These are phyloP conservation scores for Antedon mediterranea DNA, from an alignment of 53 echinoderm and acorn worm species.

Conservation along the genomic window DNA sequence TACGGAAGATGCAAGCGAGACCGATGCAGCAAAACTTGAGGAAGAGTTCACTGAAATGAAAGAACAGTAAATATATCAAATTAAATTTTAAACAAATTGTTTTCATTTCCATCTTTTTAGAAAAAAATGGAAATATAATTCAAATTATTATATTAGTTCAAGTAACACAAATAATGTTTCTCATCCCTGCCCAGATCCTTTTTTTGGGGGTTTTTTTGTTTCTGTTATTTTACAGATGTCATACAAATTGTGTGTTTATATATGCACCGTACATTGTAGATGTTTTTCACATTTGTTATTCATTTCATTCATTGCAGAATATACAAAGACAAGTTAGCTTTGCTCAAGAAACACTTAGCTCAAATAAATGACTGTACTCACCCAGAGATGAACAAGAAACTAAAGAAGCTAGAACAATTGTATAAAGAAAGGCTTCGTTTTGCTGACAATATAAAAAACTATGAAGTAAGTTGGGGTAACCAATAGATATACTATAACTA, in stretches of 20 bases:
- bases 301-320: conserved; percentile 32
- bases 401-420: conserved; percentile 87
- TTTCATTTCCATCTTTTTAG: too few relatives aligned
- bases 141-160: too few relatives aligned
- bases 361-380: conserved; percentile 74
- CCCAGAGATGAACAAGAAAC: conserved; percentile 68
- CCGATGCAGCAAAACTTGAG: conserved; percentile 88
- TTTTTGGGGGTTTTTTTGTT: too few relatives aligned
- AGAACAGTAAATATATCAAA: conserved; percentile 99
- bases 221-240: too few relatives aligned
- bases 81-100: too few relatives aligned
- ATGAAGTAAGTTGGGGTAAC: conserved; percentile 34
- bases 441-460: conserved; percentile 60
- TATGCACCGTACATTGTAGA: not conserved
- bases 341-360: conserved; percentile 72
- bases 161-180: too few relatives aligned
- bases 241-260: not conserved
- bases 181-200: too few relatives aligned
- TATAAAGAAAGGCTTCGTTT: conserved; percentile 69
- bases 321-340: conserved; percentile 79
- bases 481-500: too few relatives aligned
- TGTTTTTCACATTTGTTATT: not conserved
- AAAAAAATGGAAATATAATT: too few relatives aligned
- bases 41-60: conserved; percentile 98
- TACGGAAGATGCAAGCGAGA: conserved; percentile 98